Evolutionary conservation across 2,888 invertebrate genomes (phyloP).

Genomic region (Kryphioiulus occultus): DNA sequence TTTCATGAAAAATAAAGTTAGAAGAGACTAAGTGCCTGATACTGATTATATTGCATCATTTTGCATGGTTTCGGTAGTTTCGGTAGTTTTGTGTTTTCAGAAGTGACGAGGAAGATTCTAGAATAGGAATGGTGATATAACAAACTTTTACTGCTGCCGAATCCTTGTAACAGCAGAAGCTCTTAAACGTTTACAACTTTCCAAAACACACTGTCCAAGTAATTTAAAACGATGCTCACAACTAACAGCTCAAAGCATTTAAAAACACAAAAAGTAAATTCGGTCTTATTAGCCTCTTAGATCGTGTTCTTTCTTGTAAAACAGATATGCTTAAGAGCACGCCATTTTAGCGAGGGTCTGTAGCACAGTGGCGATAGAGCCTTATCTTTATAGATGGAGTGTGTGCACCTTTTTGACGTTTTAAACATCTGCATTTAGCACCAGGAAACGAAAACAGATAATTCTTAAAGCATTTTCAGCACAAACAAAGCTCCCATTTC

Average conservation of each 20-base stretch:
- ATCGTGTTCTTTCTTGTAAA: neutral
- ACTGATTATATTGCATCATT: no score
- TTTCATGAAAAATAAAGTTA: no score
- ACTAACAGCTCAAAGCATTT: neutral
- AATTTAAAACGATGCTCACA: neutral
- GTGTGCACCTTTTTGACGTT: conserved; percentile 23
- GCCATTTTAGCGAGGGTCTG: neutral
- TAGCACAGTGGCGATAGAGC: neutral
- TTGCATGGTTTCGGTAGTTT: no score
- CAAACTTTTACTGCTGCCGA: no score
- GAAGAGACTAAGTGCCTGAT: no score
- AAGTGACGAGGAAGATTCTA: no score
- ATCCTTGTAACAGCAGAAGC: neutral
- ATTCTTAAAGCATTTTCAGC: neutral
- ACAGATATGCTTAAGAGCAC: conserved; percentile 12
- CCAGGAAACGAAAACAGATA: conserved; percentile 23
- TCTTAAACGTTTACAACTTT: neutral
- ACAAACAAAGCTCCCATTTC: conserved; percentile 12
- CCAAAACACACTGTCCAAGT: neutral
- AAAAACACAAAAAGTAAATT: neutral
- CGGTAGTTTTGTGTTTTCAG: no score
- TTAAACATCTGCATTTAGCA: conserved; percentile 15
- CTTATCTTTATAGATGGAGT: conserved; percentile 23
- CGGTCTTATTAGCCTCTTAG: neutral
- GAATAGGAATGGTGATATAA: no score